Evolutionary conservation across 2,888 invertebrate species (phyloP).

Genomic region (Chymomyza amoena): DNA sequence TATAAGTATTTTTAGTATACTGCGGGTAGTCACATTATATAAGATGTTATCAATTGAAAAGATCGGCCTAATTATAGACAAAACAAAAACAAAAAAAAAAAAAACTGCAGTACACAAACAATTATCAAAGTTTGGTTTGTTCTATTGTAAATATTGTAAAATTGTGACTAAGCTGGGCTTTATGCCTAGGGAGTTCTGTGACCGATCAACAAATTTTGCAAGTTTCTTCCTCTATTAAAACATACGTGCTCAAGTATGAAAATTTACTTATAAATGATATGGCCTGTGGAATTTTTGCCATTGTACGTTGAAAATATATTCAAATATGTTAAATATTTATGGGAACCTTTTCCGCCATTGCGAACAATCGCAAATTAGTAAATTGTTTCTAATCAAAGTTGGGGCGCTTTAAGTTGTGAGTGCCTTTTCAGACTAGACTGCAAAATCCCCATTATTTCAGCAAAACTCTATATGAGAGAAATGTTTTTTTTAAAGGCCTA

Average conservation of each 20-base stretch:
- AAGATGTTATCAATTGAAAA: slow-evolving; percentile 32
- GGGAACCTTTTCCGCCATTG: background rate
- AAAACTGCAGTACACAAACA: background rate
- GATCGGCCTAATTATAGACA: slow-evolving; percentile 28
- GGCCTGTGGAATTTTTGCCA: background rate
- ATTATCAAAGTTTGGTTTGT: background rate
- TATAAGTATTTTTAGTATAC: no score
- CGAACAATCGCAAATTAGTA: no score
- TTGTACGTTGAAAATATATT: background rate
- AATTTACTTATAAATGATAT: background rate
- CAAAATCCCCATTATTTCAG: no score
- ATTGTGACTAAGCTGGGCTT: background rate
- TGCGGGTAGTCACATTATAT: slow-evolving; percentile 19
- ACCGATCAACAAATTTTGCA: background rate
- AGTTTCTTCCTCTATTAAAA: background rate
- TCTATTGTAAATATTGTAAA: background rate
- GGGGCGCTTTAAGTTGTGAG: background rate
- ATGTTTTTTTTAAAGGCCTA: no score
- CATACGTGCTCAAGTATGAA: background rate
- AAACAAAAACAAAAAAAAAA: slow-evolving; percentile 6
- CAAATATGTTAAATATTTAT: background rate
- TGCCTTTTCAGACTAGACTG: no score
- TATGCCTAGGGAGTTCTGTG: background rate
- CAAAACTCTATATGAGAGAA: no score
- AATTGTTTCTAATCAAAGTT: no score